Base-by-base conservation (phyloP, 2,113 vertebrate genomes). In the Egretta garzetta region DNA sequence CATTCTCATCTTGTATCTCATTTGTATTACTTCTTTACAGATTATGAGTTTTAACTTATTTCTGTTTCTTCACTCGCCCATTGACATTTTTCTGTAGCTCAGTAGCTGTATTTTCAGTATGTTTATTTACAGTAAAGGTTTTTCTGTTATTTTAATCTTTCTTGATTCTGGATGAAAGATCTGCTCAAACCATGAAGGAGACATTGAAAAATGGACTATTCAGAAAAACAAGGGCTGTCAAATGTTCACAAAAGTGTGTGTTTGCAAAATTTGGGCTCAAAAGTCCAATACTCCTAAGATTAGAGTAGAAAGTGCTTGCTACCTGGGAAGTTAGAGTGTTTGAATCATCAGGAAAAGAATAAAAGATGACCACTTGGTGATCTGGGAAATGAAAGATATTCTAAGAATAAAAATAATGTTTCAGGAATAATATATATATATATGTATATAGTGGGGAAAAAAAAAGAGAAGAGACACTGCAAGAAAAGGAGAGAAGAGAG, bases 191-290 rank as follows among this genome's bases (percentile, higher is more conserved):
- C 2, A 3, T 37, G 22, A 80, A 8, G 3, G 8, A 79, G 10
- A 91, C 8, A 67, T 14, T 30, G 26, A 79, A 80, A 75, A 47
- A 76, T 6, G 0, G 12, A 56, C 12, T 55, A 16, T 56, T 95
- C 18, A 52, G n/a, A 93, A 77, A 43, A 7, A 55, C 4, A 58
- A 95, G 72, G 15, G 1, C 39, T 83, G 39, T 18, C 17, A 88
- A 91, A 73, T n/a, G 28, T 59, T 86, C 0, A 0, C 56, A 67
- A 39, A 80, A 77, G 5, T 4, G 2, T 39, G 2, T 27, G 24
- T 27, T 74, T 0, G 0, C 17, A 75, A 74, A 84, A 91, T 32
- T 66, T 68, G 41, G 28, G 8, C 21, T 93, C 30, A 77, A 23
- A 93, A 45, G 14, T 41, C 67, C n/a, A 41, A 8, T 60, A 58